Evolutionary conservation across 2,888 invertebrate species (phyloP).

Genomic region (Caradrina kadenii): DNA sequence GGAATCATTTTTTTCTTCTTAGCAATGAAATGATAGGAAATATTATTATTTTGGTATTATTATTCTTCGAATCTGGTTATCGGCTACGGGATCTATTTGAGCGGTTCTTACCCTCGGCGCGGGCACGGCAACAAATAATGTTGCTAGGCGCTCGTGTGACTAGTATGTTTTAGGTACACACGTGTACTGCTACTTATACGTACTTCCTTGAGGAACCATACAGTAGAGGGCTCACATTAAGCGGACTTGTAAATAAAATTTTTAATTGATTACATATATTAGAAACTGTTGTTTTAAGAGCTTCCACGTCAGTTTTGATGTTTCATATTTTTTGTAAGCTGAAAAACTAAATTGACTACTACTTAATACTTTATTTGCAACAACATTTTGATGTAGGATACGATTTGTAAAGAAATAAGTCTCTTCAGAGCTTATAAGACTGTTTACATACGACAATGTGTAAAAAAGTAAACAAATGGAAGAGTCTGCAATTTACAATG

Average conservation of each 20-base stretch:
- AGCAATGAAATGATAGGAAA: slow-evolving; percentile 59
- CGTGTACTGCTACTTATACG: not conserved
- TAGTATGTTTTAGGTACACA: slow-evolving; percentile 3
- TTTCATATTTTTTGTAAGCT: too few species aligned
- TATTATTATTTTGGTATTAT: slow-evolving; percentile 36
- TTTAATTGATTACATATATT: too few species aligned
- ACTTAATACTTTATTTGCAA: too few species aligned
- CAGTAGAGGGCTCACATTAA: too few species aligned
- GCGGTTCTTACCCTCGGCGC: slow-evolving; percentile 27
- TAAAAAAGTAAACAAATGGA: slow-evolving; percentile 14
- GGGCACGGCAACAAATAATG: not conserved
- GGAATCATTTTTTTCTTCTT: slow-evolving; percentile 59
- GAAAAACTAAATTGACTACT: too few species aligned
- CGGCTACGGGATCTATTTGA: slow-evolving; percentile 25
- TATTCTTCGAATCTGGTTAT: slow-evolving; percentile 60
- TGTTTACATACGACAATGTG: not conserved
- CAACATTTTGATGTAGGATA: too few species aligned
- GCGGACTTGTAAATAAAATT: too few species aligned
- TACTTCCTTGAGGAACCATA: too few species aligned
- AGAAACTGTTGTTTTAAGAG: too few species aligned
- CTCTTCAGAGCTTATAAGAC: not conserved
- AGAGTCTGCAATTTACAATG: not conserved
- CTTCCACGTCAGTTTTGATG: too few species aligned
- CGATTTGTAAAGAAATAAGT: too few species aligned
- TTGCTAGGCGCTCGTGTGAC: slow-evolving; percentile 10